Percentiles rank a stretch among this genome's conserved stretches.
Conservation (phyloP, 2,888 invertebrate genomes). For the Lycophotia porphyrea region DNA sequence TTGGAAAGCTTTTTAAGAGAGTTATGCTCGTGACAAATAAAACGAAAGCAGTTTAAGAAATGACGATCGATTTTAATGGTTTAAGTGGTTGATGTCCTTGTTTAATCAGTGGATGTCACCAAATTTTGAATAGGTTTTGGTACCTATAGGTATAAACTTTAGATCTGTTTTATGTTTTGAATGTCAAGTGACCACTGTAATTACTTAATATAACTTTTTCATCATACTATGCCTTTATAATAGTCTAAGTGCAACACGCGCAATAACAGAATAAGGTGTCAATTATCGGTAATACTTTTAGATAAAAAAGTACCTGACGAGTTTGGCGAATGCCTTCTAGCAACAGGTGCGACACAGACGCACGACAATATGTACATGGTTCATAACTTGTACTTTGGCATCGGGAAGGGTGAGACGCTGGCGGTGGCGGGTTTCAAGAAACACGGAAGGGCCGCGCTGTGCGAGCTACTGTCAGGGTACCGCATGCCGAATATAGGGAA, state of each 20-base stretch:
- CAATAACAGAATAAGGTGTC: not conserved
- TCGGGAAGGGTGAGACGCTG: conserved; percentile 79
- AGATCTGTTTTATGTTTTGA: not conserved
- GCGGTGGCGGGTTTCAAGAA: conserved; percentile 79
- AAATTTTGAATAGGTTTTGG: not conserved
- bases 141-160: not conserved
- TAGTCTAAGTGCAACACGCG: not conserved
- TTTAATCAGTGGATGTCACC: not conserved
- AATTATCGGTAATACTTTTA: conserved; percentile 43
- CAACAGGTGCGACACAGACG: conserved; percentile 70
- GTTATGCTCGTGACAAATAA: not conserved
- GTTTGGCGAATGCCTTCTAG: conserved; percentile 80
- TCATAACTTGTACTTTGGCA: conserved; percentile 76
- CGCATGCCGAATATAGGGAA: conserved; percentile 73
- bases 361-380: conserved; percentile 66
- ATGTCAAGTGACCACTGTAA: not conserved
- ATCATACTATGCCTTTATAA: not conserved
- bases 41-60: not conserved
- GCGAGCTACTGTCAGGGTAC: conserved; percentile 79
- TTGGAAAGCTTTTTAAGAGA: not conserved
- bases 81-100: not conserved
- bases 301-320: conserved; percentile 69
- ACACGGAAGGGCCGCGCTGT: conserved; percentile 76
- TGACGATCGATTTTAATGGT: not conserved
- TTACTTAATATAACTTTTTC: no score